phyloP scores from a whole-genome alignment of 2,888 invertebrate species.

The Agrotis clavis region DNA sequence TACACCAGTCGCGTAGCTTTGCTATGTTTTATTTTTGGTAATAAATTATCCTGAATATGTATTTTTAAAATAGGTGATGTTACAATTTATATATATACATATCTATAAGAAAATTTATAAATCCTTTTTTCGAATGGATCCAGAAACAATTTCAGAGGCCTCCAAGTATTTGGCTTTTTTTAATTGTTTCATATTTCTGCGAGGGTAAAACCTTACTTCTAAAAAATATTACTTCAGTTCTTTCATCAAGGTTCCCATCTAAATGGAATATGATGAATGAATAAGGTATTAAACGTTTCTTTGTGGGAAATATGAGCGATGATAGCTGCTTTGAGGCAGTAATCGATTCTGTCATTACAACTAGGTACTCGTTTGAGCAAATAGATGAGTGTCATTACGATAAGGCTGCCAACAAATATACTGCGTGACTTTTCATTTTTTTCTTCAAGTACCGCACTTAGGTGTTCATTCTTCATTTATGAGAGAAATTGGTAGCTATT shows the following conservation, averaged over 20 bases:
- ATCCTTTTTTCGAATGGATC: no score
- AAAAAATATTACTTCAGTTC: constrained; percentile 3
- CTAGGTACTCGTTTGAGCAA: constrained; percentile 30
- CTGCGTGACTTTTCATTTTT: constrained; percentile 37
- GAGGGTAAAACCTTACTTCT: background rate
- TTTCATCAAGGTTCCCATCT: constrained; percentile 23
- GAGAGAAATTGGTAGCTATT: background rate
- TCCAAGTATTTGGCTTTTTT: constrained; percentile 34
- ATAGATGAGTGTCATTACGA: constrained; percentile 48
- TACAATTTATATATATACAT: no score
- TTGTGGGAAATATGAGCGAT: constrained; percentile 50
- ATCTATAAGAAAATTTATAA: no score
- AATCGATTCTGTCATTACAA: constrained; percentile 59
- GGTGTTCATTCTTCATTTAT: background rate
- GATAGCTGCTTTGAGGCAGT: constrained; percentile 42
- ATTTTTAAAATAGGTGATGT: background rate
- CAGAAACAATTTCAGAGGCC: constrained; percentile 1
- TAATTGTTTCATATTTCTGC: constrained; percentile 29
- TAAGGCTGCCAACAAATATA: constrained; percentile 33
- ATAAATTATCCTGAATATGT: background rate
- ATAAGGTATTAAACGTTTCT: constrained; percentile 48
- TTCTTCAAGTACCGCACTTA: background rate
- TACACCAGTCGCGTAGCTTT: constrained; percentile 52
- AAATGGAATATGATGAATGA: constrained; percentile 53
- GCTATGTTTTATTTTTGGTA: constrained; percentile 24